A percentile compares a stretch with the other conserved stretches of the same genome.
Conservation (phyloP, 2,888 invertebrate genomes). For the Acleris cristana region DNA sequence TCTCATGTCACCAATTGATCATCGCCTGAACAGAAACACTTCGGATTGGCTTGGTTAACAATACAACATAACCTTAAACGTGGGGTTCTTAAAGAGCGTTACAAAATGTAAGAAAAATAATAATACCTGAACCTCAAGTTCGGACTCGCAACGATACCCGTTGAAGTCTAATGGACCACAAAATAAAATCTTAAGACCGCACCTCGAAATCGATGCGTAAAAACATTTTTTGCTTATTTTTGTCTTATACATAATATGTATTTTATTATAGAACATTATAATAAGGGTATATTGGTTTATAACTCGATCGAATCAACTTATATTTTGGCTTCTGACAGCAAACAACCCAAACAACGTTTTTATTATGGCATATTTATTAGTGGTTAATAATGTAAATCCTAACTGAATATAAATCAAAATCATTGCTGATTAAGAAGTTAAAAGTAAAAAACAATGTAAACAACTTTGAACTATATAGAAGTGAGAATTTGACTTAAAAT, state of each 20-base stretch:
- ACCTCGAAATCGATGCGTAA: slow-evolving; percentile 11
- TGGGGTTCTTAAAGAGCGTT: background rate
- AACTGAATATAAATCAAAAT: too few species aligned
- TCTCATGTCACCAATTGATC: slow-evolving; percentile 10
- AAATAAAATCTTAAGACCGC: slow-evolving; percentile 11
- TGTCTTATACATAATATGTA: background rate
- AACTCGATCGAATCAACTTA: background rate
- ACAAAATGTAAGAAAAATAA: background rate
- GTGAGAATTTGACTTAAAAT: too few species aligned
- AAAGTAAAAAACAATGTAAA: too few species aligned
- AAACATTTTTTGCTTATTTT: background rate
- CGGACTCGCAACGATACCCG: slow-evolving; percentile 11
- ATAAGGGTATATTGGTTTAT: slow-evolving; percentile 15
- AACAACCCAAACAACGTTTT: background rate
- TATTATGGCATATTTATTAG: too few species aligned
- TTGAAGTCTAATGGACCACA: slow-evolving; percentile 33
- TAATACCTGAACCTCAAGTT: slow-evolving; percentile 6
- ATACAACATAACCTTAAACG: background rate
- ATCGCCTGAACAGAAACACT: background rate
- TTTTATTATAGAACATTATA: background rate
- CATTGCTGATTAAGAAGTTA: too few species aligned
- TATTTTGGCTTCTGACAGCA: background rate
- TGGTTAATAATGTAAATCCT: too few species aligned
- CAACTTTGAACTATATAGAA: too few species aligned
- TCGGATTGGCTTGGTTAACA: slow-evolving; percentile 19